Evolutionary conservation across 2,113 vertebrate genomes (phyloP), one percentile per base, ranked within the genome.

Genomic region (Synodontis membranacea): DNA sequence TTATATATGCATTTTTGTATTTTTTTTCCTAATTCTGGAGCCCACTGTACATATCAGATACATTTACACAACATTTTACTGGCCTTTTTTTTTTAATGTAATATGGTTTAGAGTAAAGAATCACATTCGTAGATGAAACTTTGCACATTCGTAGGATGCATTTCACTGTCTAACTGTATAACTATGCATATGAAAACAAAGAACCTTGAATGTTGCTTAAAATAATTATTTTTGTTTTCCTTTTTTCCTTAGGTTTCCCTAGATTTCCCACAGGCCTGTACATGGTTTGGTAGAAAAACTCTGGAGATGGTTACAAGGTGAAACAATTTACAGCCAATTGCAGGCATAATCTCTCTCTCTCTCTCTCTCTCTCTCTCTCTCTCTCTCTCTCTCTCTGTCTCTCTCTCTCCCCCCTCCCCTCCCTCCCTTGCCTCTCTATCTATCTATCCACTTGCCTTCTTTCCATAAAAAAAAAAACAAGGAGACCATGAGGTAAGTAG

Each of bases 401-500:
- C 4, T 62, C 48, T 19, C 68, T 42, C 70, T 74, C 70, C 44
- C 39, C 12, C 39, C 15, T 8, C n/a, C 23, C n/a, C 46, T 6
- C 39, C 15, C 9, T 39, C 17, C 21, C 17, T 62, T n/a, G n/a
- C n/a, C 28, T n/a, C 10, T 62, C 11, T 3, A n/a, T 31, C 60
- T 14, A 3, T n/a, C 60, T 62, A 14, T 62, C 48, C n/a, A n/a
- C n/a, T n/a, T n/a, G n/a, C n/a, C n/a, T n/a, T n/a, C n/a, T n/a
- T n/a, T n/a, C n/a, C n/a, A n/a, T n/a, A n/a, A n/a, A n/a, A n/a
- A n/a, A n/a, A n/a, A n/a, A 52, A 6, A 6, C 31, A 72, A 72
- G 12, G 9, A 62, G 64, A 54, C 17, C 10, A n/a, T 39, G 12
- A 80, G 84, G 84, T 86, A 86, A 86, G 84, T 86, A 42, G 28